A percentile compares a stretch with the other conserved stretches of the same genome.
Evolutionary conservation across 1,140 invertebrate species (phyloP).

Genomic region (Yoshiicerus persimilis): DNA sequence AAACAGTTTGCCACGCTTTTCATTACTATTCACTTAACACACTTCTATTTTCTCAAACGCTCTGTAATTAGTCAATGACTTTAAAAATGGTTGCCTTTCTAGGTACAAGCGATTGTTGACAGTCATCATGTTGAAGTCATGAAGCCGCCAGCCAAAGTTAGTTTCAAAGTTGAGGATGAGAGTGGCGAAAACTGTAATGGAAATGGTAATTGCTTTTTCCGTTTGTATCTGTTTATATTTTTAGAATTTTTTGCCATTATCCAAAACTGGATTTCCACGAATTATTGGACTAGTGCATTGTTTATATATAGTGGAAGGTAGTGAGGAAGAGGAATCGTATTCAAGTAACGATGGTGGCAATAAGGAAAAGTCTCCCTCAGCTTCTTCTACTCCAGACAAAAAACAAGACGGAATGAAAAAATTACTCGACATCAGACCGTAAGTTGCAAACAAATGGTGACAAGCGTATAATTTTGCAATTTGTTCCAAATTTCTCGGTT

Average conservation of each 20-base stretch:
- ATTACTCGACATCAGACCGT: constrained; percentile 62
- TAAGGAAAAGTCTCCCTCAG: constrained; percentile 30
- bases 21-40: no score
- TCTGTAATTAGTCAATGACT: no score
- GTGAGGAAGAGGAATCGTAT: constrained; percentile 30
- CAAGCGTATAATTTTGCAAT: background rate
- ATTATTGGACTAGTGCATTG: background rate
- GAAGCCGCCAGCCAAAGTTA: constrained; percentile 73
- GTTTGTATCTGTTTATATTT: background rate
- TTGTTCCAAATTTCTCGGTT: background rate
- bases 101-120: constrained; percentile 91
- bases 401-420: constrained; percentile 52
- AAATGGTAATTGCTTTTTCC: background rate
- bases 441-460: constrained; percentile 47
- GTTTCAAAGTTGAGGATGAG: constrained; percentile 64
- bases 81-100: background rate
- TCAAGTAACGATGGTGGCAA: constrained; percentile 24
- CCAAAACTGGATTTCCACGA: background rate
- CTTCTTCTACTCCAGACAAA: constrained; percentile 36
- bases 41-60: no score
- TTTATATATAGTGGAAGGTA: background rate
- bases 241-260: background rate
- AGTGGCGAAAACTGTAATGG: constrained; percentile 52
- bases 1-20: background rate
- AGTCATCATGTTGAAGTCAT: constrained; percentile 68